Conservation (phyloP, 2,797 vertebrate species). For the Platalea minor region DNA sequence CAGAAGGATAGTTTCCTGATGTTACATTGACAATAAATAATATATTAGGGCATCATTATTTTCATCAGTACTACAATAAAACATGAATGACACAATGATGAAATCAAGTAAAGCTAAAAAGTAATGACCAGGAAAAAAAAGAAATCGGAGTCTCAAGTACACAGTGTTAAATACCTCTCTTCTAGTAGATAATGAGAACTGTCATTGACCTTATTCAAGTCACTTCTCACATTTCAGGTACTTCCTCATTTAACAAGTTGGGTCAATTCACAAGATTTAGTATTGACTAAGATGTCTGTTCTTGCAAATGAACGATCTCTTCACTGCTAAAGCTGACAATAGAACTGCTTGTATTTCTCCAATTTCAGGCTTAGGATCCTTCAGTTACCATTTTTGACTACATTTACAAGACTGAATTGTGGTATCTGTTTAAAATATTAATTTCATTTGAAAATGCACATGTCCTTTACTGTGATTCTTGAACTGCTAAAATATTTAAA, state of each 20-base stretch:
- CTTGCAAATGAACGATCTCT: neutral
- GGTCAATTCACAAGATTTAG: constrained; percentile 37
- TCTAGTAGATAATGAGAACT: neutral
- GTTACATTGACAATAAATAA: neutral
- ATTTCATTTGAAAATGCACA: neutral
- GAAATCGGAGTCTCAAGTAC: neutral
- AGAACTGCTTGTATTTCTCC: neutral
- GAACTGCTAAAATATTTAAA: neutral
- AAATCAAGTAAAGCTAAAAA: neutral
- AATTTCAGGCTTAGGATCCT: neutral
- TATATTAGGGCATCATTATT: neutral
- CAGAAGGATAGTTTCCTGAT: neutral
- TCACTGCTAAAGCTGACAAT: neutral
- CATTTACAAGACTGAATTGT: neutral
- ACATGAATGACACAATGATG: neutral
- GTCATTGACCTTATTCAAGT: constrained; percentile 21
- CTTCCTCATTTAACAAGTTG: neutral
- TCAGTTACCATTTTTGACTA: neutral
- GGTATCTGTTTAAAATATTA: neutral
- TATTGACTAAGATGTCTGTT: constrained; percentile 34
- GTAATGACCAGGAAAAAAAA: neutral
- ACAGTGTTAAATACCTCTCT: neutral
- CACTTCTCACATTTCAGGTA: neutral
- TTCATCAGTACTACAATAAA: neutral
- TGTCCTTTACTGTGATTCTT: neutral